Conservation (phyloP, 2,888 invertebrate genomes). For the Eudemis profundana region DNA sequence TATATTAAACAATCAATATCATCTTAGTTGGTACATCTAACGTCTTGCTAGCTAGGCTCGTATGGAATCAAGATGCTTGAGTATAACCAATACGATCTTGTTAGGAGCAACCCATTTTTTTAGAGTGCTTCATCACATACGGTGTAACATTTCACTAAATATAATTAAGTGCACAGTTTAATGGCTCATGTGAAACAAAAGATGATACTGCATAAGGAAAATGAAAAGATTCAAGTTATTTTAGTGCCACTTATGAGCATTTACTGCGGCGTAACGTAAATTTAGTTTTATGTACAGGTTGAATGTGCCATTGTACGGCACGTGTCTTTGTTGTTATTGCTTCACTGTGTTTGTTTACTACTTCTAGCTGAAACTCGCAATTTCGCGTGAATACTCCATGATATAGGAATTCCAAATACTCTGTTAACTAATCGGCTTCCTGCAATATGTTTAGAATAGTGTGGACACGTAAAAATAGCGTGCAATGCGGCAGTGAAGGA, state of each 20-base stretch:
- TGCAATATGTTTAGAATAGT: neutral
- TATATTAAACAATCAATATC: no score
- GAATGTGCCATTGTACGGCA: constrained; percentile 21
- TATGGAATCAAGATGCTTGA: no score
- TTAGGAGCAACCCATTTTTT: no score
- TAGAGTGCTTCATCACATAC: no score
- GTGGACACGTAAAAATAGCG: neutral
- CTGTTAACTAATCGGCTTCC: neutral
- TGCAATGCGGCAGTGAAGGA: neutral
- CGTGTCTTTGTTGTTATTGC: constrained; percentile 21
- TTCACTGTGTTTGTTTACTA: constrained; percentile 22
- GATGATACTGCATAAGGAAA: constrained; percentile 13
- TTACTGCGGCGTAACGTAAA: constrained; percentile 5
- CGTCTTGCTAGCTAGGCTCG: no score
- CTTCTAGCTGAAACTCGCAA: neutral
- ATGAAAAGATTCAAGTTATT: constrained; percentile 8
- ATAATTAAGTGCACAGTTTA: neutral
- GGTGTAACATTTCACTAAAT: no score
- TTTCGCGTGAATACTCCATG: neutral
- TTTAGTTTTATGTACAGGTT: constrained; percentile 23
- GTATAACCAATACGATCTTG: no score
- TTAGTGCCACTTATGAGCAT: constrained; percentile 4
- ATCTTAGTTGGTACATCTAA: no score
- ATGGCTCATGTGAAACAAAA: neutral
- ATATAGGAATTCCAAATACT: neutral